phyloP scores from a whole-genome alignment of 2,888 invertebrate genomes.

The Stenoptilia bipunctidactyla region DNA sequence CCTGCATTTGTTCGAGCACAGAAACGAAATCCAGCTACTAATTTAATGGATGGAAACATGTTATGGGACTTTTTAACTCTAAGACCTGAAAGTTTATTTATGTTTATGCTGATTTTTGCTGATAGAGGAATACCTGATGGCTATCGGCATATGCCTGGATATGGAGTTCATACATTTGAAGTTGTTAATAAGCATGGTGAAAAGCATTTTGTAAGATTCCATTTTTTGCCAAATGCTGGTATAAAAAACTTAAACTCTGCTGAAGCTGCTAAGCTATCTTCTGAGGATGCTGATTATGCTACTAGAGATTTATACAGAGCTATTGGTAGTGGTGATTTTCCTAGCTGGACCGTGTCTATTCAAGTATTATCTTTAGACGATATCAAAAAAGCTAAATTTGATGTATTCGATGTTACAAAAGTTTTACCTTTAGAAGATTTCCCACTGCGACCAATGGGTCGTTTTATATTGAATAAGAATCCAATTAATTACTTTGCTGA shows the following conservation, averaged over 20 bases:
- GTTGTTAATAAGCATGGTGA: constrained; percentile 79
- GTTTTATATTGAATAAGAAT: constrained; percentile 83
- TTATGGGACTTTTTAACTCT: constrained; percentile 65
- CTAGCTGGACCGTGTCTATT: constrained; percentile 81
- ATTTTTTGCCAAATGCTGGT: constrained; percentile 88
- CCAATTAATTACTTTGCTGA: constrained; percentile 90
- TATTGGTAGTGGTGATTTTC: constrained; percentile 77
- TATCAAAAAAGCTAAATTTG: constrained; percentile 79
- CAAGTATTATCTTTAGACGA: constrained; percentile 86
- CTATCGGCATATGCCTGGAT: constrained; percentile 89
- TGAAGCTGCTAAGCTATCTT: constrained; percentile 73
- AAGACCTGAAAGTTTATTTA: constrained; percentile 77
- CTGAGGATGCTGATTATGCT: constrained; percentile 84
- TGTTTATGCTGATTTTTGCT: constrained; percentile 81
- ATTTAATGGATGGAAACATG: constrained; percentile 32
- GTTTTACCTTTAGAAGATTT: constrained; percentile 81
- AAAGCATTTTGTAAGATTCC: constrained; percentile 86
- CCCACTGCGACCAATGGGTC: constrained; percentile 85
- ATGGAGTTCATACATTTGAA: constrained; percentile 90
- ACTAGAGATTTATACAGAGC: constrained; percentile 87
- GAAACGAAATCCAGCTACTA: constrained; percentile 68
- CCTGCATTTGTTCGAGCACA: constrained; percentile 62
- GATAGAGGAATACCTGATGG: constrained; percentile 92
- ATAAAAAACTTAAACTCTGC: constrained; percentile 78
- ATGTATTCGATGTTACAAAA: constrained; percentile 92